phyloP scores from a whole-genome alignment of 1,140 invertebrate genomes.

The Diabrotica virgifera region DNA sequence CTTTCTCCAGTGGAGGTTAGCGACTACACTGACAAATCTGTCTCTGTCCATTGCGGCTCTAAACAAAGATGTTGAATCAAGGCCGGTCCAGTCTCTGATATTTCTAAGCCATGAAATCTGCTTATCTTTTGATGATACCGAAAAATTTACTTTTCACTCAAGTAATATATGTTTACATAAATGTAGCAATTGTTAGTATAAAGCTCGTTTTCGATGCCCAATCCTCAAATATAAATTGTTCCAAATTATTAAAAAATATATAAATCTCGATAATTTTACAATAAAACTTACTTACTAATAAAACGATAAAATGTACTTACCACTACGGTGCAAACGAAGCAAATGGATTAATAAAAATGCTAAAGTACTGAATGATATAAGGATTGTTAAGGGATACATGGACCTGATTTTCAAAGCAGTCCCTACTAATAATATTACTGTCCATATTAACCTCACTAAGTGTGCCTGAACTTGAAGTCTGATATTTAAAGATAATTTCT shows the following conservation, averaged over 20 bases:
- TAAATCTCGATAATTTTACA: neutral
- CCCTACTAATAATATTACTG: conserved; percentile 47
- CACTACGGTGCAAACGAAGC: conserved; percentile 37
- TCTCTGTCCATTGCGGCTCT: too few species aligned
- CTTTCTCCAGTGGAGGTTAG: too few species aligned
- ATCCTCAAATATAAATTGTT: too few species aligned
- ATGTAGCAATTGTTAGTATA: neutral
- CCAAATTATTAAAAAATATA: neutral
- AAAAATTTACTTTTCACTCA: neutral
- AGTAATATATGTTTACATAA: neutral
- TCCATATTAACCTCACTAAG: conserved; percentile 50
- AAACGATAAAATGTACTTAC: conserved; percentile 24
- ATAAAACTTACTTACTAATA: neutral
- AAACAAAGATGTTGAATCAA: too few species aligned
- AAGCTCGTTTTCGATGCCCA: too few species aligned
- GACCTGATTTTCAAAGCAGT: conserved; percentile 51
- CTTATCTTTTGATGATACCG: neutral
- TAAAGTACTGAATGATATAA: conserved; percentile 48
- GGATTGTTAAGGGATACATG: conserved; percentile 52
- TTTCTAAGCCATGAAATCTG: too few species aligned
- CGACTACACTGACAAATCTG: too few species aligned
- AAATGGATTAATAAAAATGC: conserved; percentile 40
- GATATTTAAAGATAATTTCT: conserved; percentile 27
- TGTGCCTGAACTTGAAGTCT: conserved; percentile 38
- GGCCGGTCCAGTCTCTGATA: too few species aligned